Conservation (phyloP, 2,113 vertebrate genomes). For the Monarcha castaneiventris region DNA sequence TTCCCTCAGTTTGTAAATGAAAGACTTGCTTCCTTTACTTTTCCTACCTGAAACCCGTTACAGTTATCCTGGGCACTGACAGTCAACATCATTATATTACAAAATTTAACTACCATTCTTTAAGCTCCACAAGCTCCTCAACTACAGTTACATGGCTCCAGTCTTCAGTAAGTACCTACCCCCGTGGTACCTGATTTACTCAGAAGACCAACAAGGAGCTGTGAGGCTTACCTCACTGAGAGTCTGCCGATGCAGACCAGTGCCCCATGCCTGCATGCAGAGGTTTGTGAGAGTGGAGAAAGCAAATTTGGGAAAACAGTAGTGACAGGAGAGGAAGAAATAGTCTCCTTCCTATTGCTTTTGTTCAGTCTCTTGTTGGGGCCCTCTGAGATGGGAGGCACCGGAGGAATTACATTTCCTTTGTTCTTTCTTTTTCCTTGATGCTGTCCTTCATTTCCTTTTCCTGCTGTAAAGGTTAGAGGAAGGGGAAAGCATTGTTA, state of each 20-base stretch:
- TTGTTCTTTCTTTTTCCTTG: not conserved
- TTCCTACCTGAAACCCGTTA: not conserved
- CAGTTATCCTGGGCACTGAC: not conserved
- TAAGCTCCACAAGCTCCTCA: not conserved
- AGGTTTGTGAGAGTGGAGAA: not conserved
- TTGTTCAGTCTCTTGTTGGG: not conserved
- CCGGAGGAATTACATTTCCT: not conserved
- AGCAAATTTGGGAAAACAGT: not conserved
- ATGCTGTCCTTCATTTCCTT: not conserved
- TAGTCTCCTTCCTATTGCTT: not conserved
- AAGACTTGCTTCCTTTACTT: not conserved
- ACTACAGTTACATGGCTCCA: not conserved
- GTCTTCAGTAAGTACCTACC: not conserved
- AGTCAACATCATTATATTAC: not conserved
- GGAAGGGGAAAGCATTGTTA: not conserved
- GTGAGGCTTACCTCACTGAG: not conserved
- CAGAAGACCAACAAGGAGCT: not conserved
- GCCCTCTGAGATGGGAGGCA: not conserved
- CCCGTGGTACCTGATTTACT: not conserved
- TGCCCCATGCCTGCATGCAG: not conserved
- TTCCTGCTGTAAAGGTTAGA: not conserved
- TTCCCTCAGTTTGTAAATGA: not conserved
- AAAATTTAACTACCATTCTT: not conserved
- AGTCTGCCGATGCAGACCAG: not conserved
- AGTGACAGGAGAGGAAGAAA: not conserved